Evolutionary conservation across 2,797 vertebrate genomes (phyloP).

Genomic region (Acanthornis magna): DNA sequence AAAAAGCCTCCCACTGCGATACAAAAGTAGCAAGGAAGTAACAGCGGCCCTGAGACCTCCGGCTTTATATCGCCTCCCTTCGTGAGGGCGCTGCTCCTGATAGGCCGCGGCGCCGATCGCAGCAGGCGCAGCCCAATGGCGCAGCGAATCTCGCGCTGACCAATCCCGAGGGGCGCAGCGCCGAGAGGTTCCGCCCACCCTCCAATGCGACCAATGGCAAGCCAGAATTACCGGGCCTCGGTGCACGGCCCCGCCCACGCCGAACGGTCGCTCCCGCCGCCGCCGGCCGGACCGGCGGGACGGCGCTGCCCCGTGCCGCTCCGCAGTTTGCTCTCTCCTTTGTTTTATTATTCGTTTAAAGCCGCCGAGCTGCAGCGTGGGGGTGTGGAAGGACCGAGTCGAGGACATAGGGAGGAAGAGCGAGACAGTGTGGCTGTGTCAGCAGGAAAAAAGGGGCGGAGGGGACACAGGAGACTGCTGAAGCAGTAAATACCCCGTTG

Average conservation of each 20-base stretch:
- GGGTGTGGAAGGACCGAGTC: not conserved
- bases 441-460: not conserved
- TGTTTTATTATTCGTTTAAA: too few species aligned
- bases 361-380: too few species aligned
- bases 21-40: rapidly evolving
- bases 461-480: too few species aligned
- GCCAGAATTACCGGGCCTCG: too few species aligned
- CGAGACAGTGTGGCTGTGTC: not conserved
- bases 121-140: not conserved
- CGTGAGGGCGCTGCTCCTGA: not conserved
- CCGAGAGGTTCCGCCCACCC: not conserved
- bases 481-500: too few species aligned
- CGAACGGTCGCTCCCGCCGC: not conserved
- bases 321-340: too few species aligned
- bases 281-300: not conserved
- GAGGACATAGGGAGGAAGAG: not conserved
- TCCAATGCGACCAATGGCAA: too few species aligned
- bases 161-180: not conserved
- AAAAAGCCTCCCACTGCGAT: rapidly evolving
- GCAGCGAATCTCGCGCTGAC: not conserved
- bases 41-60: rapidly evolving
- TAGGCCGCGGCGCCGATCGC: not conserved
- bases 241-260: not conserved
- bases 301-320: not conserved
- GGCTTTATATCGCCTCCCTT: not conserved